Evolutionary conservation across 2,888 invertebrate genomes (phyloP).

Genomic region (Rugalucina vietnamica): DNA sequence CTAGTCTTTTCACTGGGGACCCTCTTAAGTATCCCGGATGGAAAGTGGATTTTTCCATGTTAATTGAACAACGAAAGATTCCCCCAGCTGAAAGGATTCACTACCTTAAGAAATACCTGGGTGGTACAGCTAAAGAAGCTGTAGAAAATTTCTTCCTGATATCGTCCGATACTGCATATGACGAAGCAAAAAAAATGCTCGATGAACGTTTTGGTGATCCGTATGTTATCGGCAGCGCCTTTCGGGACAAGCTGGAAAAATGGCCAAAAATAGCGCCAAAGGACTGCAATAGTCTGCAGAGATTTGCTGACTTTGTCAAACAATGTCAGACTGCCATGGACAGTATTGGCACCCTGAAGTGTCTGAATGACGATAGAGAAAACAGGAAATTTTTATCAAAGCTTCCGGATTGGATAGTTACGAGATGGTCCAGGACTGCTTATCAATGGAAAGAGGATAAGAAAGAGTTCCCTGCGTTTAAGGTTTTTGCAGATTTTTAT

Average conservation of each 20-base stretch:
- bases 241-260: slow-evolving; percentile 44
- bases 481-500: slow-evolving; percentile 1
- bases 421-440: slow-evolving; percentile 22
- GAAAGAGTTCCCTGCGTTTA: slow-evolving; percentile 1
- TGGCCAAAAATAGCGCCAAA: slow-evolving; percentile 35
- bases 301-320: slow-evolving; percentile 21
- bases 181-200: slow-evolving; percentile 32
- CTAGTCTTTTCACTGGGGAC: not conserved
- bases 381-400: slow-evolving; percentile 28
- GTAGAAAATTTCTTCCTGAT: slow-evolving; percentile 36
- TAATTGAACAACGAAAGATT: slow-evolving; percentile 30
- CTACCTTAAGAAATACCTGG: slow-evolving; percentile 39
- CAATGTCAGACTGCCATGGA: slow-evolving; percentile 27
- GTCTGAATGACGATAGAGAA: slow-evolving; percentile 35
- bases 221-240: slow-evolving; percentile 37
- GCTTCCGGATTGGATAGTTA: slow-evolving; percentile 25
- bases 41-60: slow-evolving; percentile 24
- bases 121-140: slow-evolving; percentile 40
- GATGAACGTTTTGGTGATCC: slow-evolving; percentile 42
- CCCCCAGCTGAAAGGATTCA: slow-evolving; percentile 29
- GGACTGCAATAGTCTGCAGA: slow-evolving; percentile 17
- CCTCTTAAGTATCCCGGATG: not conserved
- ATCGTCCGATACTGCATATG: slow-evolving; percentile 33
- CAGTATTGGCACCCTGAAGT: not conserved
- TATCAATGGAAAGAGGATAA: not conserved